Evolutionary conservation across 2,888 invertebrate genomes (phyloP), one percentile per base, ranked within the genome.

Genomic region (Tipula confusa): DNA sequence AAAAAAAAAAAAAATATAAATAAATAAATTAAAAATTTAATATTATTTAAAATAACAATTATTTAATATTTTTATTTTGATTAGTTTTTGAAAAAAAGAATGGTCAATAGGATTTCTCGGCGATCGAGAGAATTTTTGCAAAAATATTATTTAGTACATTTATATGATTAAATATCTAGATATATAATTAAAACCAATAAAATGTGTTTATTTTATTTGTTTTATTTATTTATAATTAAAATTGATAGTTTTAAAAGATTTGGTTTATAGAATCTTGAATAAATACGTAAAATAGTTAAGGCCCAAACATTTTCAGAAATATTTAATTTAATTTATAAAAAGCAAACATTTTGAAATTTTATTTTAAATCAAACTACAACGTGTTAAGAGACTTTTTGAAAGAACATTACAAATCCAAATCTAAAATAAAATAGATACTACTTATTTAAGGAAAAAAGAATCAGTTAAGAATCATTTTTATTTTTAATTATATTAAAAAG

Each of bases 1-100:
- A 84, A 79, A 79, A 84, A 84, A 81, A 79, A 84, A 84, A 84
- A 79, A 79, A 84, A 84, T 31, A 80, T 79, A n/a, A n/a, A 83
- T 82, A 83, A 79, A 83, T 84, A 29, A 31, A 82, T 29, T 36
- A 36, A 36, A 82, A 82, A 33, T 33, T 80, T 15, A 80, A 29
- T 80, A 29, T 80, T 31, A 29, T 29, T 29, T 80, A 15, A 29
- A 80, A 29, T 29, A 29, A n/a, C n/a, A n/a, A n/a, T n/a, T n/a
- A n/a, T n/a, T n/a, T n/a, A n/a, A 18, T 79, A 9, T 79, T 28
- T 29, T 29, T 80, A n/a, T 13, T 6, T 24, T 64, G 9, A 64
- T 64, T 64, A 24, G 24, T 64, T 64, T 64, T 48, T 64, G 64
- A 64, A 64, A 64, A n/a, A 64, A 24, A 64, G 64, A 64, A 64